Conservation (phyloP, 1,140 invertebrate genomes). For the Drosophila aff. region DNA sequence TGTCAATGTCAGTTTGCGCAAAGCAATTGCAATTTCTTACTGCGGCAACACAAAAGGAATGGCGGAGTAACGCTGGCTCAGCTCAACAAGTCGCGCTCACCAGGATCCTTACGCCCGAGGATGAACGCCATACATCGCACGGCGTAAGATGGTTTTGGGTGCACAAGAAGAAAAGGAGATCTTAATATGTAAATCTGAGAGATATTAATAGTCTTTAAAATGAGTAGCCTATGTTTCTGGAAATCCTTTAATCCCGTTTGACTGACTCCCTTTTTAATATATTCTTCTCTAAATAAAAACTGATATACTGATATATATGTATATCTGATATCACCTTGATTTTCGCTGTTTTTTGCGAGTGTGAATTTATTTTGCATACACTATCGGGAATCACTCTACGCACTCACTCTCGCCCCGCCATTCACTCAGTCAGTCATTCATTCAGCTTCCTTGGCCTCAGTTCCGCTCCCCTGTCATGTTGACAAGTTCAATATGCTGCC, state of each 20-base stretch:
- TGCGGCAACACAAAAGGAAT: constrained; percentile 47
- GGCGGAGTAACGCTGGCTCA: constrained; percentile 42
- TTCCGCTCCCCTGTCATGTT: constrained; percentile 66
- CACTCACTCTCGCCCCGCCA: constrained; percentile 42
- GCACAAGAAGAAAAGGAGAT: neutral
- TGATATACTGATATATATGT: too few relatives aligned
- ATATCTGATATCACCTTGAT: neutral
- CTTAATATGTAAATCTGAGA: neutral
- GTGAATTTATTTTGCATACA: constrained; percentile 70
- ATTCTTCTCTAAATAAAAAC: neutral
- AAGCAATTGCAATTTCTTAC: constrained; percentile 74
- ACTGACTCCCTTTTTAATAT: too few relatives aligned
- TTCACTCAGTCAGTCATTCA: constrained; percentile 50
- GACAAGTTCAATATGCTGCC: constrained; percentile 72
- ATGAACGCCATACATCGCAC: neutral
- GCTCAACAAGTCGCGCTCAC: constrained; percentile 66
- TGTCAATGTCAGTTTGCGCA: constrained; percentile 73
- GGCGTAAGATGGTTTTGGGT: constrained; percentile 9
- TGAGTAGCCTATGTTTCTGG: neutral
- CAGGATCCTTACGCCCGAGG: constrained; percentile 6
- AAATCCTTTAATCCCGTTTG: neutral
- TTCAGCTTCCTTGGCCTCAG: constrained; percentile 36
- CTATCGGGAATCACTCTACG: constrained; percentile 70
- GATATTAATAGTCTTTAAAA: neutral
- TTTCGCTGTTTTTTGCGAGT: neutral